These are phyloP conservation scores for Enoplosus armatus DNA, from an alignment of 2,797 vertebrate species.

Conservation along the genomic window DNA sequence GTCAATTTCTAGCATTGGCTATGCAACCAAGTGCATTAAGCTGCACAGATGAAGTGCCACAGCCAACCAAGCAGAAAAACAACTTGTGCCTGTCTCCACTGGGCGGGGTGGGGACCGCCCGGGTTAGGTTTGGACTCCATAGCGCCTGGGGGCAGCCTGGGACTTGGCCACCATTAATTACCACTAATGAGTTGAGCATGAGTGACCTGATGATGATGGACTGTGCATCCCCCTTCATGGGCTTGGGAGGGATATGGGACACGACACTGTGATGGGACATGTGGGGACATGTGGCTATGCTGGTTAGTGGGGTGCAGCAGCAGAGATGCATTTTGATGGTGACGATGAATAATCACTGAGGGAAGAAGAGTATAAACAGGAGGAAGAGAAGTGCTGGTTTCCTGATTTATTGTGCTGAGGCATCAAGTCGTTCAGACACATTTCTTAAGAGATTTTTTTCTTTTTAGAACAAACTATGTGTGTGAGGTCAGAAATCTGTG, in stretches of 20 bases:
- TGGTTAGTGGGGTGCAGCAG: constrained; percentile 47
- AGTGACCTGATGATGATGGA: constrained; percentile 63
- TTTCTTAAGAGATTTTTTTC: constrained; percentile 27
- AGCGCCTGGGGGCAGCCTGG: constrained; percentile 48
- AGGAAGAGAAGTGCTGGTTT: constrained; percentile 23
- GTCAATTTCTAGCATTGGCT: constrained; percentile 63
- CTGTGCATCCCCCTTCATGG: constrained; percentile 22
- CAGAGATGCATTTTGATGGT: constrained; percentile 45
- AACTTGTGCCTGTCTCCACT: constrained; percentile 54
- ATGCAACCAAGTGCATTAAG: constrained; percentile 69
- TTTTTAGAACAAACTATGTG: constrained; percentile 27
- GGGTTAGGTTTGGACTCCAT: constrained; percentile 31
- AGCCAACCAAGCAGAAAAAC: constrained; percentile 72
- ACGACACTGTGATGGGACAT: constrained; percentile 26
- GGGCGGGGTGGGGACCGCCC: constrained; percentile 19
- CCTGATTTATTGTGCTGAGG: constrained; percentile 2
- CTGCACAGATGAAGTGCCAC: constrained; percentile 64
- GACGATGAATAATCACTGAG: constrained; percentile 48
- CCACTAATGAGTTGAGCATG: constrained; percentile 75
- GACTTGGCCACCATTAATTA: constrained; percentile 73
- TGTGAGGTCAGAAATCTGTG: constrained; percentile 23
- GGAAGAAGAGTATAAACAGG: constrained; percentile 30
- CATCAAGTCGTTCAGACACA: background rate
- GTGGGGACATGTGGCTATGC: constrained; percentile 33
- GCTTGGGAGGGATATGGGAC: constrained; percentile 28